Evolutionary conservation across 2,113 vertebrate species (phyloP).

Genomic region (Dascyllus trimaculatus): DNA sequence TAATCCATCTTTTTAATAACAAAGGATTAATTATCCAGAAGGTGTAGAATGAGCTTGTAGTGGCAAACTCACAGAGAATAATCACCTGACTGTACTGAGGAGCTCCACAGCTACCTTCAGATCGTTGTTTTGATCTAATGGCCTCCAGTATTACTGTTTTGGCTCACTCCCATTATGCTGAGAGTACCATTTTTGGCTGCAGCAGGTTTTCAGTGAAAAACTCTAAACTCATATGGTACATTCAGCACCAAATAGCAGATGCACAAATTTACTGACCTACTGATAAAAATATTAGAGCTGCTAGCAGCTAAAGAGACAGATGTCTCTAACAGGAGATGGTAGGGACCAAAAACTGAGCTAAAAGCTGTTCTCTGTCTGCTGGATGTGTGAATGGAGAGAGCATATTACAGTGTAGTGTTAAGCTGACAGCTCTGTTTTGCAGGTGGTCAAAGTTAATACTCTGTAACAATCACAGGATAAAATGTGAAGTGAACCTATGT

Average conservation of each 20-base stretch:
- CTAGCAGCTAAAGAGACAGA: not conserved
- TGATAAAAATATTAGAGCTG: not conserved
- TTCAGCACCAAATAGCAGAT: not conserved
- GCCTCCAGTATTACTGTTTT: not conserved
- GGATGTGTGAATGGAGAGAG: not conserved
- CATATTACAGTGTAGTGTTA: not conserved
- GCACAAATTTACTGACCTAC: not conserved
- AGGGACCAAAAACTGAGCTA: not conserved
- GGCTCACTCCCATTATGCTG: not conserved
- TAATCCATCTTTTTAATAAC: not conserved
- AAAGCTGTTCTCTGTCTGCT: no score
- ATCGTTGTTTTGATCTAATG: not conserved
- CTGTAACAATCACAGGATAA: constrained; percentile 9
- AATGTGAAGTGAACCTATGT: not conserved
- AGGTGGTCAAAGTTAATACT: not conserved
- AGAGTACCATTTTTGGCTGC: not conserved
- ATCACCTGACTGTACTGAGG: no score
- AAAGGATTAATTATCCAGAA: not conserved
- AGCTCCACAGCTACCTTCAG: not conserved
- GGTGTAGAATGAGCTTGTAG: no score
- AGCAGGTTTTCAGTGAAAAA: not conserved
- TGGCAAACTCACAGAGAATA: no score
- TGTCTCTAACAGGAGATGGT: not conserved
- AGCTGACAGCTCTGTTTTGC: not conserved
- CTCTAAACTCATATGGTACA: not conserved